These are phyloP conservation scores for Calidris pugnax DNA, from an alignment of 2,113 vertebrate genomes.

Conservation along the genomic window DNA sequence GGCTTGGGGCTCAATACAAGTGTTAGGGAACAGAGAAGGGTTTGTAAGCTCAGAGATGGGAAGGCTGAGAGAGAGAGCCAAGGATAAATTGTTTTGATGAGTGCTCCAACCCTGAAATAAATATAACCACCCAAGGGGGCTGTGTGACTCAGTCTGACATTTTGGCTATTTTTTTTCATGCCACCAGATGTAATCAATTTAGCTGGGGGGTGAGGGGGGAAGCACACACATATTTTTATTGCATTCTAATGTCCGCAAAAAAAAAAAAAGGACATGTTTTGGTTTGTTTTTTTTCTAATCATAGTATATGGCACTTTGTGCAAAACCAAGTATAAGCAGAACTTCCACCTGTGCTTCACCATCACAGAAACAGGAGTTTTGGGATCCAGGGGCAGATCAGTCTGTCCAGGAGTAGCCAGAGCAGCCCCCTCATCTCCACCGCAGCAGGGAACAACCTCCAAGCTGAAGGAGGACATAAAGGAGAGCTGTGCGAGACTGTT, in stretches of 20 bases:
- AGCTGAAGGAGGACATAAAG: background rate
- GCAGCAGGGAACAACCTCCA: background rate
- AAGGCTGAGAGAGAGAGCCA: slow-evolving; percentile 47
- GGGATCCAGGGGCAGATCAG: background rate
- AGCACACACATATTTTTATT: slow-evolving; percentile 42
- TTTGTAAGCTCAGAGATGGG: slow-evolving; percentile 16
- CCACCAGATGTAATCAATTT: slow-evolving; percentile 69
- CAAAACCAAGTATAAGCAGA: background rate
- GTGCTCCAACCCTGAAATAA: slow-evolving; percentile 64
- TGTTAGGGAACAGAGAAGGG: background rate
- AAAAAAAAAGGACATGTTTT: background rate
- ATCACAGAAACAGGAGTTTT: background rate
- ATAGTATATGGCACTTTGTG: background rate
- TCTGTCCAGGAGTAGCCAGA: background rate
- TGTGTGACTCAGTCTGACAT: slow-evolving; percentile 67
- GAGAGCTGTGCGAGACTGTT: background rate
- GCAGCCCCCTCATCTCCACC: background rate
- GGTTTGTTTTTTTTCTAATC: background rate
- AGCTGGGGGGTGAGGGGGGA: background rate
- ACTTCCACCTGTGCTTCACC: slow-evolving; percentile 40
- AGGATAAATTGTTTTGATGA: slow-evolving; percentile 67
- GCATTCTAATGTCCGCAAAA: background rate
- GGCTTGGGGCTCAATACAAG: background rate
- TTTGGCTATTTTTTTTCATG: slow-evolving; percentile 61
- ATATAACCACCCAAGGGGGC: slow-evolving; percentile 67